Evolutionary conservation across 1,140 invertebrate species (phyloP).

Genomic region (Bombus balteatus): DNA sequence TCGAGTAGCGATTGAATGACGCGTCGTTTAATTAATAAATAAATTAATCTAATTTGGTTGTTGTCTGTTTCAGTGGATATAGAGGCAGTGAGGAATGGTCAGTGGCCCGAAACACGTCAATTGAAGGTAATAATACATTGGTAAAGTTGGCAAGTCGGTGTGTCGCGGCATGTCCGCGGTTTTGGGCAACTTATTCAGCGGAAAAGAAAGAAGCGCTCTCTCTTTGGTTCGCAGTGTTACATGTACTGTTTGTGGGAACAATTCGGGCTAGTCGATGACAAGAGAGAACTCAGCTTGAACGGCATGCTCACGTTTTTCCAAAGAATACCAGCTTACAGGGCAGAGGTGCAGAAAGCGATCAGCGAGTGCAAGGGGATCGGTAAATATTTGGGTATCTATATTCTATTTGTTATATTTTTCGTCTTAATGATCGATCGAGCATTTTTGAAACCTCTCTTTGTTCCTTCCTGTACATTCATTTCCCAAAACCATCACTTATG

Average conservation of each 20-base stretch:
- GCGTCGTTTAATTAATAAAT: no score
- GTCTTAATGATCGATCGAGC: constrained; percentile 49
- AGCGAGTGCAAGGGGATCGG: constrained; percentile 75
- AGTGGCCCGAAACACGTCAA: constrained; percentile 73
- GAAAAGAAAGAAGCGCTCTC: neutral
- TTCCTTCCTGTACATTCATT: neutral
- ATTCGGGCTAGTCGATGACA: constrained; percentile 77
- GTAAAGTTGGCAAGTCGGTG: neutral
- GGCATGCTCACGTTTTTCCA: constrained; percentile 79
- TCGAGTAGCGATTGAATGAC: neutral
- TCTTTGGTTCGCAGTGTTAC: constrained; percentile 71
- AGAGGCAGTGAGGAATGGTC: constrained; percentile 75
- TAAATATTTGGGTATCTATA: constrained; percentile 75
- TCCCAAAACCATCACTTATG: neutral
- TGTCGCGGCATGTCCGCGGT: neutral
- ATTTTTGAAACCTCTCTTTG: constrained; percentile 43
- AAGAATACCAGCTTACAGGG: constrained; percentile 76
- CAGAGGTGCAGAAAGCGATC: constrained; percentile 73
- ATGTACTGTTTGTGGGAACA: constrained; percentile 79
- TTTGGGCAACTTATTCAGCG: neutral
- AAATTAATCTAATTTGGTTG: neutral
- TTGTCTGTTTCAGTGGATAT: constrained; percentile 72
- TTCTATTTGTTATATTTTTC: constrained; percentile 48
- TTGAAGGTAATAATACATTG: constrained; percentile 70
- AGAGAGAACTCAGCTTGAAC: constrained; percentile 74